These are phyloP conservation scores for Tetramorium bicarinatum DNA, from an alignment of 2,888 invertebrate species.

Conservation along the genomic window DNA sequence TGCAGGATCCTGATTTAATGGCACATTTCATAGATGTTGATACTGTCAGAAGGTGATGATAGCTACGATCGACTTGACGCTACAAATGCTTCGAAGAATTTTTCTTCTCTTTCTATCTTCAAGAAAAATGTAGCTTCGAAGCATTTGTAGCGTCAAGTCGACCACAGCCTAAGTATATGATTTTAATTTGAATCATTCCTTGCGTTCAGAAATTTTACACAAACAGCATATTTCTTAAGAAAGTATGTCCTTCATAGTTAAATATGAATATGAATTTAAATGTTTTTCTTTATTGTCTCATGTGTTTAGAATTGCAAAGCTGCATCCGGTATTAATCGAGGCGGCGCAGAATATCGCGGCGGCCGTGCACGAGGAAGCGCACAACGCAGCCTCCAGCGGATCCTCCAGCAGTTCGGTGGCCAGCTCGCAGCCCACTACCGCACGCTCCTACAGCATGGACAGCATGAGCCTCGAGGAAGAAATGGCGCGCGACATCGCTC, in stretches of 20 bases:
- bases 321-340: slow-evolving; percentile 91
- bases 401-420: slow-evolving; percentile 73
- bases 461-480: slow-evolving; percentile 88
- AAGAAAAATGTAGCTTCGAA: no score
- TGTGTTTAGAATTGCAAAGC: slow-evolving; percentile 88
- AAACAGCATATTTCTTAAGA: not conserved
- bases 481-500: slow-evolving; percentile 87
- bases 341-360: slow-evolving; percentile 90
- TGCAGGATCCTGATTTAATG: slow-evolving; percentile 93
- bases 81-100: no score
- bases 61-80: no score
- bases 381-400: slow-evolving; percentile 76
- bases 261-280: not conserved
- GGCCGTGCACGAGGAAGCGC: slow-evolving; percentile 87
- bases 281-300: slow-evolving; percentile 32
- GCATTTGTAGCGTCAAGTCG: no score
- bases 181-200: not conserved
- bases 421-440: slow-evolving; percentile 82
- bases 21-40: slow-evolving; percentile 90
- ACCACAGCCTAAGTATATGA: not conserved
- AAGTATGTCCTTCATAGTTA: not conserved
- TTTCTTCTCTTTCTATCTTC: no score
- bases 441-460: slow-evolving; percentile 87
- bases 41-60: slow-evolving; percentile 84
- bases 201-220: not conserved